A percentile compares a stretch with the other conserved stretches of the same genome.
phyloP scores from a whole-genome alignment of 2,797 vertebrate genomes.

The Xyrichtys novacula region DNA sequence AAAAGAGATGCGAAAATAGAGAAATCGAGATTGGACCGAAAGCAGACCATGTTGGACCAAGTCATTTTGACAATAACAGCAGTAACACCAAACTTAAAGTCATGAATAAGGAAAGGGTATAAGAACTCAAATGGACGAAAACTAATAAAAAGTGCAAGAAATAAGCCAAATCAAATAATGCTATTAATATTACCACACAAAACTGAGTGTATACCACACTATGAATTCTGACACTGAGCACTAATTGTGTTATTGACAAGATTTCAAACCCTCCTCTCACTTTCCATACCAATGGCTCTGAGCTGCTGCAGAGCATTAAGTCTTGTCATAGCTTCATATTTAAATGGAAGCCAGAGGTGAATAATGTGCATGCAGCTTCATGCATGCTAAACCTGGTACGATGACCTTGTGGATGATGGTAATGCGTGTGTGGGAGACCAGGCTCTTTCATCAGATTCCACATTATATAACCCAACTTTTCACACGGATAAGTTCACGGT shows the following conservation, averaged over 20 bases:
- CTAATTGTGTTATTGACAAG: not conserved
- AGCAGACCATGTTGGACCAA: not conserved
- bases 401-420: slow-evolving; percentile 10
- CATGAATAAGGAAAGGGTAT: not conserved
- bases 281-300: not conserved
- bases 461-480: slow-evolving; percentile 3
- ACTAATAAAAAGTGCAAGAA: not conserved
- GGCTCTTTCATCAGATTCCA: slow-evolving; percentile 11
- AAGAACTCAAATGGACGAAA: not conserved
- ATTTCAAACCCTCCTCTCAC: slow-evolving; percentile 2
- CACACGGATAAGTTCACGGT: not conserved
- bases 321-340: slow-evolving; percentile 10
- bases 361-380: slow-evolving; percentile 11
- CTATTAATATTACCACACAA: too few species aligned
- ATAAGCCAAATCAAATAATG: not conserved
- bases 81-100: not conserved
- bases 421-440: not conserved
- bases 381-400: slow-evolving; percentile 6
- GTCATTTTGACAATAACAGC: not conserved
- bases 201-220: too few species aligned
- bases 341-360: slow-evolving; percentile 18
- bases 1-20: not conserved
- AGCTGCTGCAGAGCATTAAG: slow-evolving; percentile 9
- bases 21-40: not conserved
- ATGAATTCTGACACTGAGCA: not conserved